Evolutionary conservation across 2,113 vertebrate species (phyloP), one percentile per base, ranked within the genome.

Genomic region (Irena cyanogastra): DNA sequence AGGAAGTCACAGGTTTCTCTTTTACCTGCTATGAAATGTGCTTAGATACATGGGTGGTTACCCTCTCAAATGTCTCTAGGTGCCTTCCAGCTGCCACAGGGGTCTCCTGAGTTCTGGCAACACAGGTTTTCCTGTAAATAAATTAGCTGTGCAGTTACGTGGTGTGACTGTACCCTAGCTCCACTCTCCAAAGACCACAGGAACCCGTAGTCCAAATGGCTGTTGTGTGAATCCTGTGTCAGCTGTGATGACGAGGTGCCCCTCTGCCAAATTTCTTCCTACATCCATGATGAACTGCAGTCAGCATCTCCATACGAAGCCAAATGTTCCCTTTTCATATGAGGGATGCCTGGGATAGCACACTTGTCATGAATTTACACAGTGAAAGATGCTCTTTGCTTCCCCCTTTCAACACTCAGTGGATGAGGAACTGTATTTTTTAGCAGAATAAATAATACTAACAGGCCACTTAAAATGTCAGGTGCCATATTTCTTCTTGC

Each of bases 361-460:
- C 66, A 42, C 66, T 88, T 68, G 16, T 71, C 57, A 87, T 76
- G 57, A 65, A 68, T 79, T 83, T 52, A 60, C 28, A 37, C 45
- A 45, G 41, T 37, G 41, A 76, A 84, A 83, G 49, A 59, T 68
- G 54, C 66, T 76, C 50, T 90, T 68, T 79, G 39, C 37, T 90
- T 65, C 75, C 42, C 17, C n/a, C 26, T 92, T 91, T 77, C 83
- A 79, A 65, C 54, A 76, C 78, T 59, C 72, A 80, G 61, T 41
- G 59, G 75, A 79, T 85, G 57, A 95, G 60, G 50, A 89, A 53
- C 59, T 86, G 60, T 53, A 66, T 37, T 71, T 90, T 92, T 92
- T 74, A 84, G 60, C 64, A 89, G 44, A 95, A 86, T 87, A 93
- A 94, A 82, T 78, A 94, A 70, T 56, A 77, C 72, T 82, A 91